These are phyloP conservation scores for Pseudorectes ferrugineus DNA, from an alignment of 2,113 vertebrate genomes.

Conservation along the genomic window DNA sequence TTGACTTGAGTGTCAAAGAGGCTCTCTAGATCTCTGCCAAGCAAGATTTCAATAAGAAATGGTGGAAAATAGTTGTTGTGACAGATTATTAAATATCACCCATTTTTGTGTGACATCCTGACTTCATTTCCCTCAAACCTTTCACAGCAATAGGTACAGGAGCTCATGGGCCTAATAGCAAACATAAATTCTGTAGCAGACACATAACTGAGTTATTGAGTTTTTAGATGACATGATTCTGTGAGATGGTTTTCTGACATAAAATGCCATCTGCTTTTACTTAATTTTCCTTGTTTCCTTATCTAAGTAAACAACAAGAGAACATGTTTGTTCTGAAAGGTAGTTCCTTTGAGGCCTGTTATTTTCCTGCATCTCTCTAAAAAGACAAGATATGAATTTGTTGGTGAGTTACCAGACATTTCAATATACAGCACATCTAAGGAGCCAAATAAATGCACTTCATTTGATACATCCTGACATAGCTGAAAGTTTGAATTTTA, in stretches of 20 bases:
- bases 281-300: slow-evolving; percentile 19
- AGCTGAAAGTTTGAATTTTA: background rate
- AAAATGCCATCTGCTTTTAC: slow-evolving; percentile 45
- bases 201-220: background rate
- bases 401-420: background rate
- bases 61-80: background rate
- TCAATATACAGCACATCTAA: background rate
- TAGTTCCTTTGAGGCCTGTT: slow-evolving; percentile 8
- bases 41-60: slow-evolving; percentile 6
- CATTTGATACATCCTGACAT: background rate
- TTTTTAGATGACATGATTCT: slow-evolving; percentile 38
- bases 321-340: slow-evolving; percentile 27
- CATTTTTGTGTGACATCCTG: background rate
- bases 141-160: background rate
- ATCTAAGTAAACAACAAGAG: slow-evolving; percentile 16
- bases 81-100: background rate
- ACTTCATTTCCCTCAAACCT: slow-evolving; percentile 15
- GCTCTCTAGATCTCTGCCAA: background rate
- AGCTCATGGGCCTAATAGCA: background rate
- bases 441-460: background rate
- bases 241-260: slow-evolving; percentile 41
- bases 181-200: slow-evolving; percentile 8
- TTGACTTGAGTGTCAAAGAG: background rate
- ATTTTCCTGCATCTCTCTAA: background rate
- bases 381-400: slow-evolving; percentile 23